Base-by-base conservation (phyloP, 2,797 vertebrate genomes). In the Furcifer pardalis region DNA sequence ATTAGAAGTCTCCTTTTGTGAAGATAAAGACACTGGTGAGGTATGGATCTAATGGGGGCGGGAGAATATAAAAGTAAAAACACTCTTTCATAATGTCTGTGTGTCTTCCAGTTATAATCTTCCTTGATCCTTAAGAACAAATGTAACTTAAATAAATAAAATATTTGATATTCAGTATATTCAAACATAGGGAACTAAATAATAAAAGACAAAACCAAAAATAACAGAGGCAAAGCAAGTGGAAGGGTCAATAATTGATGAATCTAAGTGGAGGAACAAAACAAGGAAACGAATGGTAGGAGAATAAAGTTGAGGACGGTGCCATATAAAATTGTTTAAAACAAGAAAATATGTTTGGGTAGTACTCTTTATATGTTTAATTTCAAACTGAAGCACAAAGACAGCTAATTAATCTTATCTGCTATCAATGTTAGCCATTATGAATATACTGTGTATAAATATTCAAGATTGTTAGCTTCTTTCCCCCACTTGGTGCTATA, bases 11-110 rank as follows among this genome's bases (percentile, higher is more conserved):
- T 99, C 99, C 13, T 98, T 98, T 94, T 99, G 99, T 96, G 97
- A 99, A 94, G 99, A 99, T 95, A 99, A 99, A 92, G 98, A 99
- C 93, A 98, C 97, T 56, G 97, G 98, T 87, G 98, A 99, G 98
- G 99, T 99, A 97, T 95, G 85, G 93, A 83, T 30, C 78, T 81
- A 17, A n/a, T 78, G 1, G 69, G 75, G 87, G 81, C n/a, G 25
- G 21, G 77, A 4, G 15, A 77, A 56, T 69, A 77, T 66, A 9
- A 86, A 82, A 88, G 10, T 60, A 40, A 62, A 49, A 15, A 65
- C 63, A 15, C 7, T 60, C 35, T 77, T 0, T 71, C 74, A 69
- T 19, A 5, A 56, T 56, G 10, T 23, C 19, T 7, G 30, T 32
- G 35, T 42, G 37, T 65, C 8, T 25, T 1, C 2, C 2, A 8